Base-by-base conservation (phyloP, 2,113 vertebrate genomes). In the Trogon surrucura region DNA sequence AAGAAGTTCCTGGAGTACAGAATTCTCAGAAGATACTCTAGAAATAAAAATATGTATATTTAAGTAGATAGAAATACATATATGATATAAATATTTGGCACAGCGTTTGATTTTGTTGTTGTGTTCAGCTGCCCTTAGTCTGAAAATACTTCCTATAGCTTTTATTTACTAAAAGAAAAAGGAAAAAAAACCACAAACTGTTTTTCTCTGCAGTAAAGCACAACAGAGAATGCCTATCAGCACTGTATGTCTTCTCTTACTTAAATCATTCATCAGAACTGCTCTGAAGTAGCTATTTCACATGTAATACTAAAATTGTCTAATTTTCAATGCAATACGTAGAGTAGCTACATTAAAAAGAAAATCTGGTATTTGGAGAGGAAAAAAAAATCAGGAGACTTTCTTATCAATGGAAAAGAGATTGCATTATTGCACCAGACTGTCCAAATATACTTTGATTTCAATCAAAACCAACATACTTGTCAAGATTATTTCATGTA, bases 1-100 rank as follows among this genome's bases (percentile, higher is more conserved):
- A 47, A 80, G 58, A 69, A 32, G 47, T 50, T 95, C 27, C 84
- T 64, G 74, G 47, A 62, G 73, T 66, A 84, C n/a, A 70, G 56
- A 84, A 84, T 80, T 94, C 69, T 89, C 53, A 8, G 5, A 62
- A 60, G 60, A 60, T 62, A 78, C 27, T 54, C 62, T 47, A 38
- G 73, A 87, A 78, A 80, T 86, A 91, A 96, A 91, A 87, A 32
- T 18, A 62, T n/a, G 19, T 66, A 23, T 77, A 48, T 85, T 77
- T 62, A 62, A 62, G 54, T 47, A 67, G 53, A 51, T 74, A 48
- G 86, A 91, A 81, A 75, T 26, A 69, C 13, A 56, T 66, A 11
- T 7, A 23, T 30, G 14, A 29, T 16, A 44, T 13, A 88, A 88
- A 65, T 83, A 73, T 72, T 87, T 80, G 78, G 6, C 44, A 54